Percentiles rank a stretch among this genome's conserved stretches.
phyloP scores from a whole-genome alignment of 2,113 vertebrate species.

The Trematocara macrostoma region DNA sequence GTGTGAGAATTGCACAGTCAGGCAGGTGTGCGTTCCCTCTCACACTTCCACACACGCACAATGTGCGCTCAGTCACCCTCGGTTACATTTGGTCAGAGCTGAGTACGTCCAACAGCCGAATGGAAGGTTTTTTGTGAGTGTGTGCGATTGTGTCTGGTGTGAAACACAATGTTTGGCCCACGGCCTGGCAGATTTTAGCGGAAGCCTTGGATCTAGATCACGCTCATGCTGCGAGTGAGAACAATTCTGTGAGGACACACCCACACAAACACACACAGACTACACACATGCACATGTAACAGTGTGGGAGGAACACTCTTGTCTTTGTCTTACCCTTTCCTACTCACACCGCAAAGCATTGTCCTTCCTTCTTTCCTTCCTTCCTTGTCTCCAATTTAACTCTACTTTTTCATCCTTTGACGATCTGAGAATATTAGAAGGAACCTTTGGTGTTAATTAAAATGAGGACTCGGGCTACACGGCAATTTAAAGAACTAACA shows the following conservation, averaged over 20 bases:
- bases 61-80: not conserved
- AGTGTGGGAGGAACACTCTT: conserved; percentile 16
- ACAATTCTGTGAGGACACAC: conserved; percentile 15
- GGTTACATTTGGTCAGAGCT: not conserved
- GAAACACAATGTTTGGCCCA: conserved; percentile 43
- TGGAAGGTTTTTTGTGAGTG: not conserved
- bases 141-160: not conserved
- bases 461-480: too few species aligned
- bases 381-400: not conserved
- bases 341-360: not conserved
- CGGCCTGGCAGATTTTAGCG: conserved; percentile 22
- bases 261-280: not conserved
- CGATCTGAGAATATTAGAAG: not conserved
- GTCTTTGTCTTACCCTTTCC: not conserved
- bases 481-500: not conserved
- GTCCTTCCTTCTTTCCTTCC: not conserved
- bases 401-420: not conserved
- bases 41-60: not conserved
- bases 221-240: conserved; percentile 23
- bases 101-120: not conserved
- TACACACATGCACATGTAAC: not conserved
- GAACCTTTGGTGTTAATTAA: not conserved
- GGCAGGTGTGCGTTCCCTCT: not conserved
- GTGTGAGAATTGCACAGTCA: not conserved
- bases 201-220: conserved; percentile 26